Percentiles rank a stretch among this genome's conserved stretches.
Conservation (phyloP, 1,140 invertebrate genomes). For the Macrocentrus cingulum region DNA sequence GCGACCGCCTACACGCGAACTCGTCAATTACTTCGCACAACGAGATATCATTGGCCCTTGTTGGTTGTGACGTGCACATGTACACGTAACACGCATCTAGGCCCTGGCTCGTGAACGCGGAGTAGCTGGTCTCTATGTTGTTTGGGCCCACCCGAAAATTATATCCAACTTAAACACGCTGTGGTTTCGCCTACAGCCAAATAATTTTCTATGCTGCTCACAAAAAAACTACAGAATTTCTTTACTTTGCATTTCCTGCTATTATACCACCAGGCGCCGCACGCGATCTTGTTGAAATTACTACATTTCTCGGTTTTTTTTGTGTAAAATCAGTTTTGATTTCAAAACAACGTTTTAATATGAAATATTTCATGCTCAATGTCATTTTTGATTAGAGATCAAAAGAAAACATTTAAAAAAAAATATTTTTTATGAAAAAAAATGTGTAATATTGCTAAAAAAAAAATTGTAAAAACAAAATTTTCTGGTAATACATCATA, state of each 20-base stretch:
- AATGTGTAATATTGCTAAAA: too few species aligned
- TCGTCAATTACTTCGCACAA: slow-evolving; percentile 55
- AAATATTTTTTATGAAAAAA: too few species aligned
- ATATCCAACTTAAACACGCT: background rate
- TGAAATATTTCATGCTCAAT: too few species aligned
- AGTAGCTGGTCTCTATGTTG: too few species aligned
- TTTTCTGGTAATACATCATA: too few species aligned
- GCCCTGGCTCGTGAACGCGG: too few species aligned
- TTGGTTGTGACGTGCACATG: slow-evolving; percentile 5
- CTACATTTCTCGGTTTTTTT: slow-evolving; percentile 10
- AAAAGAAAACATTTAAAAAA: too few species aligned
- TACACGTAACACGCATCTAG: slow-evolving; percentile 2
- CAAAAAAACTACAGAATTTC: background rate
- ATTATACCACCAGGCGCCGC: slow-evolving; percentile 20
- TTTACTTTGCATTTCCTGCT: slow-evolving; percentile 28
- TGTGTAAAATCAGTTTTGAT: slow-evolving; percentile 1
- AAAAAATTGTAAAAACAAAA: too few species aligned
- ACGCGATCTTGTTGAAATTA: slow-evolving; percentile 33
- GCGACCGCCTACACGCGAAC: slow-evolving; percentile 47
- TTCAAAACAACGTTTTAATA: too few species aligned
- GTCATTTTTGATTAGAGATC: too few species aligned
- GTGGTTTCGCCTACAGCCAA: background rate
- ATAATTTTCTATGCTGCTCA: background rate
- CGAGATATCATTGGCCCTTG: slow-evolving; percentile 41
- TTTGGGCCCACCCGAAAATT: slow-evolving; percentile 8